Evolutionary conservation across 2,797 vertebrate genomes (phyloP).

Genomic region (Serranus cabrilla): DNA sequence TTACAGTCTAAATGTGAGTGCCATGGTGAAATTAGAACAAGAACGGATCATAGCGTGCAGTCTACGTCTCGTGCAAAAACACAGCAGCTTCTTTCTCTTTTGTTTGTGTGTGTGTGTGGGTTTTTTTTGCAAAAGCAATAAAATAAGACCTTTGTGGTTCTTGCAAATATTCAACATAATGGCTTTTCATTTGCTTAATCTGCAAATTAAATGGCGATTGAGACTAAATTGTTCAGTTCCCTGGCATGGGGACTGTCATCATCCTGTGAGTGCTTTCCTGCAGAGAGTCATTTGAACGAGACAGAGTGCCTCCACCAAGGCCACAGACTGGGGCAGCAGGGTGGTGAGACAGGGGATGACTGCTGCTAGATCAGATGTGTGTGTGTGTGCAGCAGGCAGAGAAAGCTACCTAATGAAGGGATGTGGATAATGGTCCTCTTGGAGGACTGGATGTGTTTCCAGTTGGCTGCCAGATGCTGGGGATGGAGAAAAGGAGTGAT

Average conservation of each 20-base stretch:
- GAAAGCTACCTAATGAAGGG: constrained; percentile 96
- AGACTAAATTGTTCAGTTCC: constrained; percentile 90
- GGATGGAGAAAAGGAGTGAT: constrained; percentile 91
- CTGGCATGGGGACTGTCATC: constrained; percentile 94
- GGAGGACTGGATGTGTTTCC: constrained; percentile 98
- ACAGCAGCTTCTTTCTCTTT: constrained; percentile 28
- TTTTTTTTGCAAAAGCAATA: constrained; percentile 45
- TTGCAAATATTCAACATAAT: constrained; percentile 92
- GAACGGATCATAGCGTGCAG: constrained; percentile 60
- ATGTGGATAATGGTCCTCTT: constrained; percentile 99
- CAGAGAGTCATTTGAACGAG: constrained; percentile 96
- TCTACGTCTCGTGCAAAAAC: constrained; percentile 46
- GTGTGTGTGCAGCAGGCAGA: constrained; percentile 53
- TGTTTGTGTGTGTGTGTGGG: not conserved
- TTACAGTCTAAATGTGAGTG: constrained; percentile 87
- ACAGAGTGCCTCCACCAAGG: constrained; percentile 94
- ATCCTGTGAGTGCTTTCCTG: constrained; percentile 97
- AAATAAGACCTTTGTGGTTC: constrained; percentile 91
- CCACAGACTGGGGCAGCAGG: constrained; percentile 94
- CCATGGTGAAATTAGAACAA: constrained; percentile 78
- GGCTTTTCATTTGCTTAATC: constrained; percentile 98
- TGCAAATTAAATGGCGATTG: constrained; percentile 97
- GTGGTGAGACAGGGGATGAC: constrained; percentile 88
- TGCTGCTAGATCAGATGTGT: constrained; percentile 83
- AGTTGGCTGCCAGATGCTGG: constrained; percentile 99